Conservation (phyloP, 2,888 invertebrate genomes). For the Leptopilina drosophilae region DNA sequence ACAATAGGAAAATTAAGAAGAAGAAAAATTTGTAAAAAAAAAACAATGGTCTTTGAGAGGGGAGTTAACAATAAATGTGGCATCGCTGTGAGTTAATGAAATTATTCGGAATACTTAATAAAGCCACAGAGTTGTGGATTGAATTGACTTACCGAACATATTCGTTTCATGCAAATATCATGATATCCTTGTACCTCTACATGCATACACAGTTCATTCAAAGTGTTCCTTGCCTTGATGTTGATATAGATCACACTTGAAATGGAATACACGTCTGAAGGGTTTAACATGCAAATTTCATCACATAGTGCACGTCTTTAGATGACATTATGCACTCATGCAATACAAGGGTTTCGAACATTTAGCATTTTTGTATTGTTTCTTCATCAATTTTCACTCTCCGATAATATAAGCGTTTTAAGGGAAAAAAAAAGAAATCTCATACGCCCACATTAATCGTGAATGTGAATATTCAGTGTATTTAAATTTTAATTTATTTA, state of each 20-base stretch:
- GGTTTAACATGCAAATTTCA: conserved; percentile 13
- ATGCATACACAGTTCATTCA: conserved; percentile 11
- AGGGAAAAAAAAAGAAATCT: no score
- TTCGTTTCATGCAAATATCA: conserved; percentile 18
- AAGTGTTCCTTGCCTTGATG: conserved; percentile 10
- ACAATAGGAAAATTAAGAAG: no score
- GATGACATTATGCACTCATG: conserved; percentile 19
- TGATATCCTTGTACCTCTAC: conserved; percentile 1
- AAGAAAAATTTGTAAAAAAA: no score
- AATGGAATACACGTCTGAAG: conserved; percentile 21
- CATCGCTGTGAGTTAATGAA: neutral
- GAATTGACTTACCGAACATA: conserved; percentile 16
- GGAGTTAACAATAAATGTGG: neutral
- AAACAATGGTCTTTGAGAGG: neutral
- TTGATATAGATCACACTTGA: neutral
- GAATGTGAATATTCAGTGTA: no score
- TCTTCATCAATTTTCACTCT: no score
- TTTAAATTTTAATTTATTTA: no score
- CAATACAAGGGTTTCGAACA: neutral
- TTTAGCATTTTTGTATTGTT: no score
- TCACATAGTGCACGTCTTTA: conserved; percentile 15
- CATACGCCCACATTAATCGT: no score
- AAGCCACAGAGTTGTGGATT: neutral
- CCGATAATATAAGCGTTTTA: no score
- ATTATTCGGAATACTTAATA: conserved; percentile 2